phyloP scores from a whole-genome alignment of 1,140 invertebrate genomes.

The Phenacoccus solenopsis region DNA sequence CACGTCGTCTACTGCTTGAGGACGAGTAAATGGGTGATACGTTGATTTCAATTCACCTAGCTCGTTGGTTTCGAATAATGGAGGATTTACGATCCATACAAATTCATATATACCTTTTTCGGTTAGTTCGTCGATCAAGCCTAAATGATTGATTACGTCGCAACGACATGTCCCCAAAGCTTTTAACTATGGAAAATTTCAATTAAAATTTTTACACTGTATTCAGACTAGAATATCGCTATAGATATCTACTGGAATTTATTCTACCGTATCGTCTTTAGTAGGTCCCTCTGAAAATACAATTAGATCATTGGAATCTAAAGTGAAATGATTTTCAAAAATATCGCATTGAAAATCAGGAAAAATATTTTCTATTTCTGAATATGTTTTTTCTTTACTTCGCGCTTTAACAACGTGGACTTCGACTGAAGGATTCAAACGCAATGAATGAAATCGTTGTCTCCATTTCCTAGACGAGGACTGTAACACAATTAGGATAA shows the following conservation, averaged over 20 bases:
- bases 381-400: slow-evolving; percentile 29
- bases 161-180: not conserved
- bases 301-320: slow-evolving; percentile 35
- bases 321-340: slow-evolving; percentile 32
- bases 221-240: too few relatives aligned
- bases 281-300: slow-evolving; percentile 36
- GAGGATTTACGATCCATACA: slow-evolving; percentile 89
- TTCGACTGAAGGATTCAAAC: slow-evolving; percentile 22
- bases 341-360: slow-evolving; percentile 28
- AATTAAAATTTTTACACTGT: too few relatives aligned
- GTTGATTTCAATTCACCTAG: slow-evolving; percentile 53
- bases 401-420: slow-evolving; percentile 35
- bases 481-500: too few relatives aligned
- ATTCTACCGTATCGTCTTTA: slow-evolving; percentile 35
- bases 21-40: slow-evolving; percentile 95
- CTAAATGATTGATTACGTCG: not conserved
- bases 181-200: not conserved
- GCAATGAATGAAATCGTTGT: not conserved
- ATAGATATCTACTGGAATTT: too few relatives aligned
- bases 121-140: not conserved
- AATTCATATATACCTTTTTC: slow-evolving; percentile 38
- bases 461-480: not conserved
- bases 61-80: slow-evolving; percentile 61
- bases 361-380: slow-evolving; percentile 35
- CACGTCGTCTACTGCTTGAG: slow-evolving; percentile 63